Evolutionary conservation across 2,888 invertebrate species (phyloP), one percentile per base, ranked within the genome.

Genomic region (Chydorus sphaericus): DNA sequence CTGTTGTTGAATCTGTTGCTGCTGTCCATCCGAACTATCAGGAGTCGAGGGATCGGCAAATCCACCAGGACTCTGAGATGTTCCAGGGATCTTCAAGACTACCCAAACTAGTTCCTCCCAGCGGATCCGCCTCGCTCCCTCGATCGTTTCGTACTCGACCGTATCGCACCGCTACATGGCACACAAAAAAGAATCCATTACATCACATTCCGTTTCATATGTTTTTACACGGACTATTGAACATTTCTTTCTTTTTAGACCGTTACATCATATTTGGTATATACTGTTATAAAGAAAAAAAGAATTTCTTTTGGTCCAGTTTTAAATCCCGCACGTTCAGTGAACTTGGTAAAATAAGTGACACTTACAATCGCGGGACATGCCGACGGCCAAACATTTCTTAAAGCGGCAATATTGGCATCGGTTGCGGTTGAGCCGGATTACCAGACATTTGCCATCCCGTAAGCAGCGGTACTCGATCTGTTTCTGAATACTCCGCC

Each of bases 381-480:
- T 93, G 70, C 93, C 93, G 67, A 92, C 92, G 37, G 90, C 84
- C 60, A 93, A 77, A 72, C 93, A 93, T 83, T 94, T 94, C 73
- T 89, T 91, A 75, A 94, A 93, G 66, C 93, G 81, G 77, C 93
- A 94, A 72, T 83, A 92, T 72, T 94, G 93, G 72, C 93, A 93
- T 65, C 93, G 82, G 77, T 94, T 94, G 63, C 93, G 77, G 74
- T 92, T 93, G 65, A 92, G 78, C 65, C 93, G 78, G 70, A 91
- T 91, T 59, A 94, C 91, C 66, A 90, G 75, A 71, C 93, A 93
- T 77, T 91, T 90, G 65, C 91, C 90, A 76, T 92, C 91, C 61
- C 92, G 77, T 65, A 93, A 76, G 71, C 93, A 93, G 58, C 92
- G 80, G 73, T 93, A 93, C 70, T 93, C 93, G 67, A 93, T 93